phyloP scores from a whole-genome alignment of 1,140 invertebrate species.

The Drosophila lacteicornis region DNA sequence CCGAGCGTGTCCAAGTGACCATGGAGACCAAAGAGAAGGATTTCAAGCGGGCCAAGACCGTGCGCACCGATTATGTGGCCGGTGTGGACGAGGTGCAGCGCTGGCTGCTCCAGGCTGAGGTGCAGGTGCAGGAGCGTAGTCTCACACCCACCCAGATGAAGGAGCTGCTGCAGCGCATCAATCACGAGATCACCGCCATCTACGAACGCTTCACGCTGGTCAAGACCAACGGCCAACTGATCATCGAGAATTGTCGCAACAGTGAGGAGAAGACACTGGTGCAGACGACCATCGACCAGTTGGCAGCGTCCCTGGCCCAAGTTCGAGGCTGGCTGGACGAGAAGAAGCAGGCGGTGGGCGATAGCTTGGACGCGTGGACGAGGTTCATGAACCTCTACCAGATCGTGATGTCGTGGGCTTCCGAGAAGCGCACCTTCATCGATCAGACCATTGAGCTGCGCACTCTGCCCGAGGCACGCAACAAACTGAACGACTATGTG shows the following conservation, averaged over 20 bases:
- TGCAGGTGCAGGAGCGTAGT: constrained; percentile 92
- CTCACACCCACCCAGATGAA: constrained; percentile 91
- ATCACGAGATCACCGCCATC: constrained; percentile 90
- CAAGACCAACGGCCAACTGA: constrained; percentile 90
- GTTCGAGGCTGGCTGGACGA: constrained; percentile 92
- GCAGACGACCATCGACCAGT: constrained; percentile 89
- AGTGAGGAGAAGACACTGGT: constrained; percentile 91
- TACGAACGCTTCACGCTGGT: constrained; percentile 92
- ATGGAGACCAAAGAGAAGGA: constrained; percentile 95
- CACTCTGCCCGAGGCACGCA: constrained; percentile 91
- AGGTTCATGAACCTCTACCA: constrained; percentile 93
- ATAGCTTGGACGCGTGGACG: constrained; percentile 94
- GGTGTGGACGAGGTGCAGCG: constrained; percentile 92
- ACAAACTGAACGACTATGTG: constrained; percentile 94
- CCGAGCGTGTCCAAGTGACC: constrained; percentile 90
- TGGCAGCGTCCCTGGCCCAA: constrained; percentile 90
- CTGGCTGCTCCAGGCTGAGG: constrained; percentile 93
- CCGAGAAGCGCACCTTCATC: constrained; percentile 92
- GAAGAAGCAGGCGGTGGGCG: constrained; percentile 92
- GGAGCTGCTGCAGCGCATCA: constrained; percentile 91
- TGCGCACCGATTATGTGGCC: constrained; percentile 91
- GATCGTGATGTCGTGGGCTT: constrained; percentile 92
- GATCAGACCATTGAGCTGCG: constrained; percentile 90
- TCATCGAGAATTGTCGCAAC: constrained; percentile 92
- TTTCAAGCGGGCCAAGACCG: constrained; percentile 92